Evolutionary conservation across 92 coral and sea anemone genomes (phyloP), one percentile per base, ranked within the genome.

Genomic region (Zoanthus gigantus): DNA sequence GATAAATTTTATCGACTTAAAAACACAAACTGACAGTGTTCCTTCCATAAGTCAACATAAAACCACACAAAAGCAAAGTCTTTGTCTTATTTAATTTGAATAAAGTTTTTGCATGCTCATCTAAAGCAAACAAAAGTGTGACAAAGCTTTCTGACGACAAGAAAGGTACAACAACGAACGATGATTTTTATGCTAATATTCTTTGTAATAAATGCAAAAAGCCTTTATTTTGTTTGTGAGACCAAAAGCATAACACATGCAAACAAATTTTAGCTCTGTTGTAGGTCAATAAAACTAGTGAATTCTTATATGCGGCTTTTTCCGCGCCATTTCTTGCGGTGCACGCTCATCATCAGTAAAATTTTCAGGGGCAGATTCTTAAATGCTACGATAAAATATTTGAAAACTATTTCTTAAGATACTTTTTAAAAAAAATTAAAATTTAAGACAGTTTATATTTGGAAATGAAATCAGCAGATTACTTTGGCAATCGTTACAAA

Each of bases 141-240:
- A 81, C 85, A 81, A 81, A 81, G 85, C 74, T 61, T 81, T 81
- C 31, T 66, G 46, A 81, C 85, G 66, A 65, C 75, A 81, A 53
- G 71, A 30, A 57, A 80, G 73, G 74, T 63, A 52, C 85, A 80
- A 61, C 72, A 37, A 74, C 15, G 60, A 81, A 81, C 65, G 45
- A 66, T 17, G 56, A 81, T 67, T 81, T 79, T 66, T 81, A 81
- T 65, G 74, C 65, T 65, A 81, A 81, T 81, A 15, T 14, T 37
- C 32, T 34, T 79, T 45, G 75, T 46, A 81, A 81, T 81, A 28
- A 63, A 81, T 81, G 74, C 85, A 81, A 81, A 66, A 54, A 76
- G 69, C 44, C 32, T 28, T 57, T 75, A 37, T 48, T 50, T 52
- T 52, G 81, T 76, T 76, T 76, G 81, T 7, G 81, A 60, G 37